Conservation (phyloP, 2,888 invertebrate genomes). For the Spilarctia lutea region DNA sequence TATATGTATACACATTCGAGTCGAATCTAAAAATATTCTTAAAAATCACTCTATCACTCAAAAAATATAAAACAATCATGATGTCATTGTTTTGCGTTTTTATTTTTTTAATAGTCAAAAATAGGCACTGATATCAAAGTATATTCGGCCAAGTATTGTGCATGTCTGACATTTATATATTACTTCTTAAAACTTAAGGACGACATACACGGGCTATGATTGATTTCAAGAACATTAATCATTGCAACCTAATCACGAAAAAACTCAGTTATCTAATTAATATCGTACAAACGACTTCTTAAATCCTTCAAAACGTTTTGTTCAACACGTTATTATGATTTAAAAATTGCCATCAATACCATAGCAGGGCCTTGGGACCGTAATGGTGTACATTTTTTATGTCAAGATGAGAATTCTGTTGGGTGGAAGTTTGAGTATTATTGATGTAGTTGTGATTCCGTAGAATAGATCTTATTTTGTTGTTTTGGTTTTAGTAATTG, state of each 20-base stretch:
- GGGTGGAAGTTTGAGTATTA: constrained; percentile 13
- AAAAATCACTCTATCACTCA: constrained; percentile 5
- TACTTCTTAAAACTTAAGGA: constrained; percentile 15
- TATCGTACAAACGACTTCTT: constrained; percentile 60
- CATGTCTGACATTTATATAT: constrained; percentile 19
- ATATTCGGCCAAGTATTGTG: constrained; percentile 9
- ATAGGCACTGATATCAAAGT: constrained; percentile 7
- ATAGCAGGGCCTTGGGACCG: constrained; percentile 60
- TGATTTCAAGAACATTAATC: constrained; percentile 21
- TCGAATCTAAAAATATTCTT: not conserved
- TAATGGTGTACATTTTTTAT: constrained; percentile 71
- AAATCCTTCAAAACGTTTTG: constrained; percentile 70
- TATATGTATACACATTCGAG: not conserved
- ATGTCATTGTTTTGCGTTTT: not conserved
- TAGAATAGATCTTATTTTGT: constrained; percentile 12
- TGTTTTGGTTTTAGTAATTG: not conserved
- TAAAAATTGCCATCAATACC: constrained; percentile 53
- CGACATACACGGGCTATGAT: constrained; percentile 15
- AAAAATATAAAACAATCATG: not conserved
- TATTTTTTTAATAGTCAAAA: not conserved
- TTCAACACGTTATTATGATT: constrained; percentile 65
- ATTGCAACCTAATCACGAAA: constrained; percentile 11
- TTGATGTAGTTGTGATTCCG: constrained; percentile 15
- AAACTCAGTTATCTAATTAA: constrained; percentile 22
- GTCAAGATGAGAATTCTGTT: constrained; percentile 10